Conservation (phyloP, 2,888 invertebrate species). For the Latrodectus elegans region DNA sequence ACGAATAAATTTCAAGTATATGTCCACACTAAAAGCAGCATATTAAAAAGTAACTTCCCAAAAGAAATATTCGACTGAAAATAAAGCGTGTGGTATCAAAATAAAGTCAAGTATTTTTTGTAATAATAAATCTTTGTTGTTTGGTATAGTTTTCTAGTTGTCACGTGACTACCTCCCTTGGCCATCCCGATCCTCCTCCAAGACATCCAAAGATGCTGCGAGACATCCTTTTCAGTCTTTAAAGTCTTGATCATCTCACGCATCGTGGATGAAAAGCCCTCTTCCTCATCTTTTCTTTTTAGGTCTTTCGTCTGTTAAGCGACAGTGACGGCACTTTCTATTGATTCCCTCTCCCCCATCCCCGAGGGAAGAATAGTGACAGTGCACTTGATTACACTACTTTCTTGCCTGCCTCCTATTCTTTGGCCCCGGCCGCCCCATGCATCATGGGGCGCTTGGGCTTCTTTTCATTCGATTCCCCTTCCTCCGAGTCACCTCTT, state of each 20-base stretch:
- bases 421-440: conserved; percentile 23
- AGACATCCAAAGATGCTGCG: too few relatives aligned
- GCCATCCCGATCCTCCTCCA: too few relatives aligned
- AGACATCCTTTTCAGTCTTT: conserved; percentile 1
- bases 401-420: conserved; percentile 28
- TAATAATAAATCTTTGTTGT: too few relatives aligned
- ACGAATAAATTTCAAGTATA: too few relatives aligned
- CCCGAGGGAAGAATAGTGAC: conserved; percentile 50
- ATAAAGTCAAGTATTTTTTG: too few relatives aligned
- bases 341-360: conserved; percentile 5
- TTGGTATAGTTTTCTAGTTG: too few relatives aligned
- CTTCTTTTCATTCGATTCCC: conserved; percentile 29
- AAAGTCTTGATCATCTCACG: conserved; percentile 47
- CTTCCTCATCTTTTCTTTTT: conserved; percentile 20
- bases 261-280: conserved; percentile 38
- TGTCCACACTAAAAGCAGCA: too few relatives aligned
- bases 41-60: too few relatives aligned
- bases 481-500: too few relatives aligned
- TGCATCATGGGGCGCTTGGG: conserved; percentile 32
- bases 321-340: conserved; percentile 36
- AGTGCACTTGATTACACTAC: conserved; percentile 61
- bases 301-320: conserved; percentile 45
- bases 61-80: too few relatives aligned
- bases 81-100: too few relatives aligned
- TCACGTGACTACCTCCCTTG: too few relatives aligned